These are phyloP conservation scores for Dione juno DNA, from an alignment of 2,888 invertebrate genomes.

Conservation along the genomic window DNA sequence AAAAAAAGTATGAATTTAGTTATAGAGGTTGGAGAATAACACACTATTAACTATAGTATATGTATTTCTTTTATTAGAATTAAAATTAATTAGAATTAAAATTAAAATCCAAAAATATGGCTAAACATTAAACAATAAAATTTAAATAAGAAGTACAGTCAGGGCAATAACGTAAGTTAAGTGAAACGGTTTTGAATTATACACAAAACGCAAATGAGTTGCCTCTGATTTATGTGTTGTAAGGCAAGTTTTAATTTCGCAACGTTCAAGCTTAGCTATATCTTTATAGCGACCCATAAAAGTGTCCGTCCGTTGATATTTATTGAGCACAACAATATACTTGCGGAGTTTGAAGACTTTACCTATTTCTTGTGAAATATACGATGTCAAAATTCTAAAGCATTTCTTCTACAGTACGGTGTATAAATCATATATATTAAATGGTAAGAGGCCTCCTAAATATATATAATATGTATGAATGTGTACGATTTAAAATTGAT, in stretches of 20 bases:
- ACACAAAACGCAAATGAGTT: conserved; percentile 48
- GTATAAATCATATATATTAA: background rate
- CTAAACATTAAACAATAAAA: background rate
- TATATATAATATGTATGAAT: too few relatives aligned
- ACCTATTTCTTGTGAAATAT: conserved; percentile 19
- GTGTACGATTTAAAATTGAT: too few relatives aligned
- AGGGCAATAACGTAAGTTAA: conserved; percentile 15
- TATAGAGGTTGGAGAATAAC: too few relatives aligned
- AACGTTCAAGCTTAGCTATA: conserved; percentile 63
- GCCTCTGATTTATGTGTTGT: conserved; percentile 71
- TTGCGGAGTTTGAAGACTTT: conserved; percentile 20
- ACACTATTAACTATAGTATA: too few relatives aligned
- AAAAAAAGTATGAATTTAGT: too few relatives aligned
- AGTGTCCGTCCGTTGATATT: conserved; percentile 65
- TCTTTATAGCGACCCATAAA: conserved; percentile 63
- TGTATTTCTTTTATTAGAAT: too few relatives aligned
- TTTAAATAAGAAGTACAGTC: background rate
- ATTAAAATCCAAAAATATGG: too few relatives aligned
- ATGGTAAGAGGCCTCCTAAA: too few relatives aligned
- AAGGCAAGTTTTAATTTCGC: conserved; percentile 76
- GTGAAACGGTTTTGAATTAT: conserved; percentile 31
- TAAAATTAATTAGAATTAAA: too few relatives aligned
- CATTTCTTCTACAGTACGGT: background rate
- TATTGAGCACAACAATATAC: conserved; percentile 55
- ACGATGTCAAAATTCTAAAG: conserved; percentile 3